Evolutionary conservation across 2,113 vertebrate genomes (phyloP), one percentile per base, ranked within the genome.

Genomic region (Rhombomys opimus): DNA sequence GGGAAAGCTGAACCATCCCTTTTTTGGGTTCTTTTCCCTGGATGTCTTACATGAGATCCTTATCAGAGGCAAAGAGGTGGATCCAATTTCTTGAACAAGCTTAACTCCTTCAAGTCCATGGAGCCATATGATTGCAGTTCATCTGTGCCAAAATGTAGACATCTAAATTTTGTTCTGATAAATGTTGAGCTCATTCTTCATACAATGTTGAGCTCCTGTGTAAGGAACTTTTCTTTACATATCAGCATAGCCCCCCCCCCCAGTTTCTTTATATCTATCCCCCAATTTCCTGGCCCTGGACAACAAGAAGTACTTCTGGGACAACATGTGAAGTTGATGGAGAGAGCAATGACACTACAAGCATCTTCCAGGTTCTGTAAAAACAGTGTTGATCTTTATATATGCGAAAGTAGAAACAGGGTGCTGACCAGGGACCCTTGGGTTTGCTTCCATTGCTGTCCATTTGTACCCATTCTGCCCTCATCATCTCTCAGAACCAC

Each of bases 401-500:
- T 95, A 80, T 46, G 72, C 32, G 87, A 97, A 70, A 0, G 30
- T 90, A 93, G 30, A 93, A 94, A 2, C 54, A 32, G 94, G 54
- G 13, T 50, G 94, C 95, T 3, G 97, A 96, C 91, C 95, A 57
- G 78, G 77, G 72, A 96, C 65, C 93, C 96, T 67, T 72, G 68
- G 22, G 54, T 73, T 75, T 9, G 17, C 57, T 67, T 38, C 0
- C 32, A 97, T 75, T 7, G 68, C 12, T 84, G n/a, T 77, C 5
- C 17, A 68, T 77, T 6, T 35, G 3, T 0, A 25, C 41, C 35
- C 54, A 7, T 75, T 68, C 46, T 0, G 22, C 14, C 35, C 9
- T 2, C 25, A 27, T 52, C 76, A 5, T 84, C 9, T 41, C 27
- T 70, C 80, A 73, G 50, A 84, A 59, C 13, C 68, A 87, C 25